Percentiles rank a stretch among this genome's conserved stretches.
Conservation (phyloP, 2,113 vertebrate species). For the Falcunculus frontatus region DNA sequence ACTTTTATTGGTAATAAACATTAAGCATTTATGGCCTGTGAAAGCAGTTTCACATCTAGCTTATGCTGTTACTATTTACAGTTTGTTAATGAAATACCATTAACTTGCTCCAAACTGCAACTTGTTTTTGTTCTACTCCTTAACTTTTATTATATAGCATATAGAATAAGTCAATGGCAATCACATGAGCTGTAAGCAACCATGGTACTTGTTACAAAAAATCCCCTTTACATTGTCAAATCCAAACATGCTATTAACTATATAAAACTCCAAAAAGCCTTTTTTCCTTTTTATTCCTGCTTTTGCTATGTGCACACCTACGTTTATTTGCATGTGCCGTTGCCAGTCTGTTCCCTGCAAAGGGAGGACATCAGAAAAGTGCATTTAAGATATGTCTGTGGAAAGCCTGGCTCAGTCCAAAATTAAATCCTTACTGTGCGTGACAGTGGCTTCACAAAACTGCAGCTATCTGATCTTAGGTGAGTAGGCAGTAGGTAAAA, state of each 20-base stretch:
- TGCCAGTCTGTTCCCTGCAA: neutral
- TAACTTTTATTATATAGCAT: constrained; percentile 63
- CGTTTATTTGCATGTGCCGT: neutral
- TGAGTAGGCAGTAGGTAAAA: neutral
- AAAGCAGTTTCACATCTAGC: constrained; percentile 71
- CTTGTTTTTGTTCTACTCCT: constrained; percentile 70
- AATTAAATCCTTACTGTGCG: neutral
- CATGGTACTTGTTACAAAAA: neutral
- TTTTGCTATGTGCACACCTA: neutral
- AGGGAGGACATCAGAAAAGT: neutral
- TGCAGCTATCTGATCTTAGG: neutral
- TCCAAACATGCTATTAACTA: neutral
- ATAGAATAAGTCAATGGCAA: constrained; percentile 54
- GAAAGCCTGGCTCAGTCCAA: neutral
- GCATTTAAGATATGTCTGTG: rapidly evolving
- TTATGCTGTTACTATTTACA: constrained; percentile 80
- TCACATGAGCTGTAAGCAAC: neutral
- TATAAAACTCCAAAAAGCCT: neutral
- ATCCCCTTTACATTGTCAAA: neutral
- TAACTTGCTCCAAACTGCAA: constrained; percentile 71
- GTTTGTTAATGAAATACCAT: constrained; percentile 77
- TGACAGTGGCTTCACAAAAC: neutral
- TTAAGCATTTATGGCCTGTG: constrained; percentile 82
- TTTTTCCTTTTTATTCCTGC: neutral
- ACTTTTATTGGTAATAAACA: constrained; percentile 84